Base-by-base conservation (phyloP, 2,797 vertebrate species). In the Anomalospiza imberbis region DNA sequence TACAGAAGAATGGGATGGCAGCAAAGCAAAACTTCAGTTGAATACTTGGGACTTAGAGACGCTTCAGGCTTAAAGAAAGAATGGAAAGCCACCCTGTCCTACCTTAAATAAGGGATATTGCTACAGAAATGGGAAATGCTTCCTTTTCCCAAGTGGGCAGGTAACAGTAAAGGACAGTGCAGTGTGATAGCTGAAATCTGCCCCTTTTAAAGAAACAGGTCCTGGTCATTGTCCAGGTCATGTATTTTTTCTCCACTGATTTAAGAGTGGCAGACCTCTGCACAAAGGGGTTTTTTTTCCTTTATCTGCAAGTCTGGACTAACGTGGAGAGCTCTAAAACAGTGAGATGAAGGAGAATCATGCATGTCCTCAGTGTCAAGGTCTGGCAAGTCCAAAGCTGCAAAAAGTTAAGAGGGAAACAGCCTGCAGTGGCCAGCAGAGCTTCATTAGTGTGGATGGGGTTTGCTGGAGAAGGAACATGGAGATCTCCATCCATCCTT, bases 361-460 rank as follows among this genome's bases (percentile, higher is more conserved):
- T 42, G 36, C 29, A 57, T 0, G 0, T 17, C 8, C 14, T 45
- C n/a, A 15, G 1, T 38, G 34, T 44, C 25, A 71, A 42, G 9
- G 21, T 44, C 34, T 65, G 11, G 8, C 45, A 88, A 44, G 31
- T 68, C 24, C 57, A 80, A 87, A 55, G 17, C 29, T 68, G 29
- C 29, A 55, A 67, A 44, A 74, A 53, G 6, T n/a, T 81, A 31
- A 71, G 24, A 21, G 26, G 13, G 5, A 73, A 79, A 48, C 12
- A 65, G 31, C 11, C 36, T 73, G 15, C 13, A 34, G 44, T 31
- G 36, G 32, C 47, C 31, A 68, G 10, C 2, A 2, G 76, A 75
- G 40, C 29, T 75, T 44, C 15, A 36, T 79, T 62, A 87, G 48
- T 36, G 17, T 63, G 19, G 40, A 72, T 16, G 6, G 13, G 11